Percentiles rank a stretch among this genome's conserved stretches.
phyloP scores from a whole-genome alignment of 2,797 vertebrate species.

The Labeo calbasu region DNA sequence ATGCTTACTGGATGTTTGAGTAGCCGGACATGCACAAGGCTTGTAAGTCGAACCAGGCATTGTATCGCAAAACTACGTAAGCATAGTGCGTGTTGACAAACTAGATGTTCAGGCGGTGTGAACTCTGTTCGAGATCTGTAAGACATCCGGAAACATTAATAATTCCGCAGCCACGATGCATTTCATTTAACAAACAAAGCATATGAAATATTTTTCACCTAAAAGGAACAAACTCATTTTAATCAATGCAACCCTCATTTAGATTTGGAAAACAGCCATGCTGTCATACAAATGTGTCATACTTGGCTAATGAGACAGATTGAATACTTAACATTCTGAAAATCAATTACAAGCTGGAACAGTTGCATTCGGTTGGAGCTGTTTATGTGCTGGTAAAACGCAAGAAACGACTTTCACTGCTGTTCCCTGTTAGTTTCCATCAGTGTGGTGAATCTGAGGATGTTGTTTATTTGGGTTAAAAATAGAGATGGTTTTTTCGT shows the following conservation, averaged over 20 bases:
- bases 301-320: slow-evolving; percentile 58
- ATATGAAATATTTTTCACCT: slow-evolving; percentile 14
- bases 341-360: slow-evolving; percentile 47
- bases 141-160: slow-evolving; percentile 8
- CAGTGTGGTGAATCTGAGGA: background rate
- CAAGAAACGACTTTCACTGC: slow-evolving; percentile 23
- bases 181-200: slow-evolving; percentile 22
- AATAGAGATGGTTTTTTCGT: slow-evolving; percentile 5
- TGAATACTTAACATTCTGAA: slow-evolving; percentile 53
- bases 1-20: slow-evolving; percentile 3
- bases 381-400: slow-evolving; percentile 9
- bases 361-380: background rate
- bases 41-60: slow-evolving; percentile 17
- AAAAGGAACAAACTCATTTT: slow-evolving; percentile 37
- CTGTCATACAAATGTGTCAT: slow-evolving; percentile 55
- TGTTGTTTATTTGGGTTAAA: slow-evolving; percentile 35
- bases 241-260: slow-evolving; percentile 45
- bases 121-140: background rate
- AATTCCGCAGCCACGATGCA: background rate
- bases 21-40: background rate
- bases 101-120: background rate
- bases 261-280: slow-evolving; percentile 39
- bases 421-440: background rate
- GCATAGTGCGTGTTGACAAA: background rate
- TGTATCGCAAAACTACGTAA: slow-evolving; percentile 9